A percentile compares a stretch with the other conserved stretches of the same genome.
These are phyloP conservation scores for Scomber scombrus DNA, from an alignment of 2,113 vertebrate species.

Conservation along the genomic window DNA sequence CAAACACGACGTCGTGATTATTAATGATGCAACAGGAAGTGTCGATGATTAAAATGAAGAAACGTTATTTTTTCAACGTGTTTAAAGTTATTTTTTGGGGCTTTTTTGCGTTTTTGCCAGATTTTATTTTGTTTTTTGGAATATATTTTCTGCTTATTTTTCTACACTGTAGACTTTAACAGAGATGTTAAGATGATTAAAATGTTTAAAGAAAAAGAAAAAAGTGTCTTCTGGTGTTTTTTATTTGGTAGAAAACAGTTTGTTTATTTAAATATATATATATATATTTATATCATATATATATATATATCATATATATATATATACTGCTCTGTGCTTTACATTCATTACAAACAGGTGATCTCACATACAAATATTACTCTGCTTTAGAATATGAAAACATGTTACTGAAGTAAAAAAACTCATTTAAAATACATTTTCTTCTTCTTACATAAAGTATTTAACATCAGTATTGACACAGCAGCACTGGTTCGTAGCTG, in stretches of 20 bases:
- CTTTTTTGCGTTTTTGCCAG: constrained; percentile 42
- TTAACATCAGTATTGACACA: too few relatives aligned
- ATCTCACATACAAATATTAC: constrained; percentile 23
- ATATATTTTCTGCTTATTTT: constrained; percentile 79
- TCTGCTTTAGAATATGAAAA: constrained; percentile 10
- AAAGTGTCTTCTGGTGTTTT: not conserved
- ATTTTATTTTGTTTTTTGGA: constrained; percentile 65
- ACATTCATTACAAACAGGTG: constrained; percentile 13
- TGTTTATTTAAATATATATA: constrained; percentile 39
- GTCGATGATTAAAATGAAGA: constrained; percentile 9
- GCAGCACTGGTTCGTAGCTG: too few relatives aligned
- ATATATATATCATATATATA: constrained; percentile 30
- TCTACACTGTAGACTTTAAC: constrained; percentile 68
- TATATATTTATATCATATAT: not conserved
- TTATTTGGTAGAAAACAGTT: not conserved
- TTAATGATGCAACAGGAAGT: not conserved
- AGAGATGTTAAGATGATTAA: constrained; percentile 57
- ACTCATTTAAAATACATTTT: not conserved
- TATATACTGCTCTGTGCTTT: not conserved
- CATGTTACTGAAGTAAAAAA: not conserved
- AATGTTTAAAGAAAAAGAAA: constrained; percentile 29
- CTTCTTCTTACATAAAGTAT: too few relatives aligned
- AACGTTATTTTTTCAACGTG: constrained; percentile 48
- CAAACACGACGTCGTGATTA: constrained; percentile 6
- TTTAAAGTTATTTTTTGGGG: constrained; percentile 6